Evolutionary conservation across 2,113 vertebrate genomes (phyloP), one percentile per base, ranked within the genome.

Genomic region (Anoplopoma fimbria): DNA sequence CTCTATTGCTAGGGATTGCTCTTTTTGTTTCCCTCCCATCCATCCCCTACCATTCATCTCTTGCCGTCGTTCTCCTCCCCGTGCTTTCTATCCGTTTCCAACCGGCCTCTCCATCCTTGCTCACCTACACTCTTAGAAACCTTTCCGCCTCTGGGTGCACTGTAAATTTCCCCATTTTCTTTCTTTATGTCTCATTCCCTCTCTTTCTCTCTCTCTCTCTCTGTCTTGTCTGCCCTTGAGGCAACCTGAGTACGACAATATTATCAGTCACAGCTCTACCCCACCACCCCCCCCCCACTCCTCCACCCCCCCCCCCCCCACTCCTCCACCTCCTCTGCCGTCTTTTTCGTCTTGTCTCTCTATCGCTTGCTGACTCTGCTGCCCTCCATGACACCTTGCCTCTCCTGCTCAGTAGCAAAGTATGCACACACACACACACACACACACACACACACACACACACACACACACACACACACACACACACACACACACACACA

Each of bases 241-340:
- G 91, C 91, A 91, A 90, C 89, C 90, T 29, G 77, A 87, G 80
- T 81, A 85, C 79, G 76, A 93, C 91, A 90, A 81, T 93, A 90
- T 91, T 92, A 93, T 93, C 93, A 92, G 93, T 95, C 90, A 92
- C 83, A 79, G 73, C 60, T 73, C 77, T 82, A 74, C 87, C 77
- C 53, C 74, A 6, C 81, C 87, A 79, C 82, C 81, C 74, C 53
- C 74, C 4, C 81, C 87, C 77, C 82, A 78, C 74, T 62, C 67
- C 57, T 57, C 36, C 73, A 29, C 49, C 25, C 29, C 31, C 29
- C 55, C 31, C 12, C 34, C 19, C 64, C 65, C 63, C n/a, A n/a
- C 63, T 42, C 71, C 68, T 75, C 65, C 60, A 23, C 75, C 85
- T 60, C 68, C 58, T 69, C 73, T 29, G 9, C 72, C 64, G 34